Evolutionary conservation across 2,888 invertebrate species (phyloP), one percentile per base, ranked within the genome.

Genomic region (Lordiphosa fenestrarum): DNA sequence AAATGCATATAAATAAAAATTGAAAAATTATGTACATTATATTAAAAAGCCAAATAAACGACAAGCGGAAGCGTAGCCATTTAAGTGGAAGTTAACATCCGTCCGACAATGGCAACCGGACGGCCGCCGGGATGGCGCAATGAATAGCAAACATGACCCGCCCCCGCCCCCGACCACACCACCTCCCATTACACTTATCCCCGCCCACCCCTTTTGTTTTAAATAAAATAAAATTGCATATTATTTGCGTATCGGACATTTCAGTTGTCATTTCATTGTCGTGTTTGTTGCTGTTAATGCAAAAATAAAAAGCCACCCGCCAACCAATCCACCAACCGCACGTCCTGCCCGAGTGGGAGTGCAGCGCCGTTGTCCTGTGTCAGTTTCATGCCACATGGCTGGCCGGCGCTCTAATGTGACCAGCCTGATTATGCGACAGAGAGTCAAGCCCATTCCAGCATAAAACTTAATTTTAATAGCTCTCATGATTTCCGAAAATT

Each of bases 181-280:
- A 12, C 46, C 53, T 2, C 6, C 41, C 12, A 19, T 15, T 6
- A 4, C 1, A 5, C 46, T 7, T 23, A 1, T 13, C 36, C 41
- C 36, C 6, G 1, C 12, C 21, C 19, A 3, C n/a, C 39, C 38
- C 44, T 50, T 53, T 64, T 53, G 57, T 64, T 69, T 65, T 62
- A 84, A 72, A 82, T 84, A 84, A 84, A 81, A 81, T 81, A 84
- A 81, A 81, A 81, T 84, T 78, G 71, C 75, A 84, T 82, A 84
- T 81, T 84, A 82, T 84, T 77, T 77, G 78, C 75, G 78, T 65
- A 78, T 88, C 87, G 88, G 87, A 86, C 87, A 82, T 88, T 88
- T 88, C 88, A 87, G 86, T 85, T 88, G 88, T 88, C 89, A 88
- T 84, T 88, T 86, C 73, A 82, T 86, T 82, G 78, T 75, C 78